A percentile compares a stretch with the other conserved stretches of the same genome.
phyloP scores from a whole-genome alignment of 2,888 invertebrate species.

The Thereva unica region DNA sequence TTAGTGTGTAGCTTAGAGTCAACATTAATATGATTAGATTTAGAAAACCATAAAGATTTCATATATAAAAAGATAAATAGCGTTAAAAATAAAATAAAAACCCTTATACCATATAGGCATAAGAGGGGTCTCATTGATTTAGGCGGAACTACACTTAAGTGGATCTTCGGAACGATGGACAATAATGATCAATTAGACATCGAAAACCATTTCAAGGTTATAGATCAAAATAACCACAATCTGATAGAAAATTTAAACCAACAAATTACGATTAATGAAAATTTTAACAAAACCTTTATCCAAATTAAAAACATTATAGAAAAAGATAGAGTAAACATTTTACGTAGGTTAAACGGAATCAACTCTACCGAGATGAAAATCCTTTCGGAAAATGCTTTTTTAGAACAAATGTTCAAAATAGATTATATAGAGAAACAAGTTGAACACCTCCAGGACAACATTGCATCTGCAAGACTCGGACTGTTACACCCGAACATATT shows the following conservation, averaged over 20 bases:
- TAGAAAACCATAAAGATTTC: background rate
- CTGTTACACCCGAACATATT: constrained; percentile 17
- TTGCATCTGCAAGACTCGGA: constrained; percentile 18
- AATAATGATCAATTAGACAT: constrained; percentile 39
- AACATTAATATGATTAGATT: constrained; percentile 34
- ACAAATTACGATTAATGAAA: constrained; percentile 18
- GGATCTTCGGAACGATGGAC: constrained; percentile 40
- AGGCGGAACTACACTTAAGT: constrained; percentile 35
- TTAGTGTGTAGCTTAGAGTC: constrained; percentile 29
- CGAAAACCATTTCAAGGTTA: constrained; percentile 36
- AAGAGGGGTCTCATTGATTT: constrained; percentile 39
- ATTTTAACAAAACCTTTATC: background rate
- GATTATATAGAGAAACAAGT: constrained; percentile 24
- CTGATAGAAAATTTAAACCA: constrained; percentile 18
- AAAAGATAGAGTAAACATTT: constrained; percentile 7
- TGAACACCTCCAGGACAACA: constrained; percentile 20
- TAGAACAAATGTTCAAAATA: constrained; percentile 16
- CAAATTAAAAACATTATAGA: background rate
- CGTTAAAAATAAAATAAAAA: constrained; percentile 12
- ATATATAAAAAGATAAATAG: background rate
- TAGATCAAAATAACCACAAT: constrained; percentile 36
- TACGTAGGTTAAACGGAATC: constrained; percentile 4
- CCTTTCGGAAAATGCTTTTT: constrained; percentile 10
- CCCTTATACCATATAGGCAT: constrained; percentile 31
- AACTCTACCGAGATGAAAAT: constrained; percentile 14